A percentile compares a stretch with the other conserved stretches of the same genome.
These are phyloP conservation scores for Calidris pugnax DNA, from an alignment of 2,113 vertebrate species.

Conservation along the genomic window DNA sequence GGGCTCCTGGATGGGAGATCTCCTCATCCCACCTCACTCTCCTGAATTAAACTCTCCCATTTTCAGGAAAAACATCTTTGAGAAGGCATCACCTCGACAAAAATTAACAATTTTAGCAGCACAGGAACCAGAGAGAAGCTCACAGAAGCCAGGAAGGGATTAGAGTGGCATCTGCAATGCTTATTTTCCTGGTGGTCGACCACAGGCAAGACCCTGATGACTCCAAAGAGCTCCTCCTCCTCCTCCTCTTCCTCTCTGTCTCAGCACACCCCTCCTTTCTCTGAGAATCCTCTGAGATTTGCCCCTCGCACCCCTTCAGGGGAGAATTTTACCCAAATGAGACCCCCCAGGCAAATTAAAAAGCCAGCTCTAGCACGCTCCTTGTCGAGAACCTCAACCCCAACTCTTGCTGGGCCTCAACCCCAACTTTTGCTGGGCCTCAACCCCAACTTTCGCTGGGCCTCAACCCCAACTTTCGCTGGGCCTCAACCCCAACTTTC, in stretches of 20 bases:
- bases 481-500: too few species aligned
- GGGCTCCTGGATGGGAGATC: not conserved
- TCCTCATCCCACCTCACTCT: rapidly evolving
- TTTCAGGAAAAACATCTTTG: not conserved
- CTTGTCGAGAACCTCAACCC: not conserved
- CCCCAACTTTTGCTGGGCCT: too few species aligned
- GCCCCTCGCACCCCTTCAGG: rapidly evolving
- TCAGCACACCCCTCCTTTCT: not conserved
- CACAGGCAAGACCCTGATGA: not conserved
- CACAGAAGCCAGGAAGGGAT: not conserved
- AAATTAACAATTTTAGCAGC: not conserved
- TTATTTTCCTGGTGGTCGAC: not conserved
- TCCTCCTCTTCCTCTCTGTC: not conserved
- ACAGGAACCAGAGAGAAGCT: not conserved
- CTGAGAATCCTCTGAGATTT: rapidly evolving
- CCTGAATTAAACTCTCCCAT: not conserved
- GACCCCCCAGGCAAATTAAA: not conserved
- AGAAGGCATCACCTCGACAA: not conserved
- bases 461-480: too few species aligned
- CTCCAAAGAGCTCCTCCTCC: not conserved
- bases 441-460: too few species aligned
- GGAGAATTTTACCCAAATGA: not conserved
- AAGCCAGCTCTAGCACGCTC: not conserved
- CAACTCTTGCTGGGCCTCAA: too few species aligned
- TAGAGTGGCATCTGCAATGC: rapidly evolving